Evolutionary conservation across 2,888 invertebrate genomes (phyloP).

Genomic region (Serripes groenlandicus): DNA sequence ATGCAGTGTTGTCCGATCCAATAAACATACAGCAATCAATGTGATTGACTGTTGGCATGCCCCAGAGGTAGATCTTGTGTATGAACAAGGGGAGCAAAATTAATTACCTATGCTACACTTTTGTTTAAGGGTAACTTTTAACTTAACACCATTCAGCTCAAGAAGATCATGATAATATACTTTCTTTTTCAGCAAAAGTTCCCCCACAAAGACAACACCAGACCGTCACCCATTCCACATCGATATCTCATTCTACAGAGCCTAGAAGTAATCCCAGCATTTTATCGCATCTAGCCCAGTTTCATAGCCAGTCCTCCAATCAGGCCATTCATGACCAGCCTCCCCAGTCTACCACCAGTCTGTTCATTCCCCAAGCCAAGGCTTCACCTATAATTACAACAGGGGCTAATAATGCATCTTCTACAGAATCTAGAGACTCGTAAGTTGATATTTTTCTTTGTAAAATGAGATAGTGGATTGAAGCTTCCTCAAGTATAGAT

Average conservation of each 20-base stretch:
- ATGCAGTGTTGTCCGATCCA: too few species aligned
- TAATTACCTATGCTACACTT: too few species aligned
- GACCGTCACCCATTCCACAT: constrained; percentile 52
- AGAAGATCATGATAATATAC: too few species aligned
- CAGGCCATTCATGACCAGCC: constrained; percentile 63
- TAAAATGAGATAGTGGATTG: too few species aligned
- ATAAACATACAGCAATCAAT: too few species aligned
- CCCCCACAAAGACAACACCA: constrained; percentile 78
- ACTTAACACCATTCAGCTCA: too few species aligned
- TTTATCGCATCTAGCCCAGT: constrained; percentile 60
- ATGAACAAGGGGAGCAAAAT: too few species aligned
- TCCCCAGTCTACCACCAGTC: constrained; percentile 54
- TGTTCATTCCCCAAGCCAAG: constrained; percentile 66
- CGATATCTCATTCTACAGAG: constrained; percentile 44
- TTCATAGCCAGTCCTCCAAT: constrained; percentile 41
- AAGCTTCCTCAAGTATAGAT: too few species aligned
- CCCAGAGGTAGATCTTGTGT: too few species aligned
- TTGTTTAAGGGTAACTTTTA: too few species aligned
- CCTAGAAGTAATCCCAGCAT: constrained; percentile 43
- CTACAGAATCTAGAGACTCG: constrained; percentile 57
- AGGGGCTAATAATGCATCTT: constrained; percentile 30
- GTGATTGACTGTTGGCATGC: too few species aligned
- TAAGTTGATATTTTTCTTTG: constrained; percentile 21
- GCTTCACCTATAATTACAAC: constrained; percentile 55
- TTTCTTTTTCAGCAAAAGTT: constrained; percentile 78